Evolutionary conservation across 2,888 invertebrate species (phyloP).

Genomic region (Callyntrura guangdongensis): DNA sequence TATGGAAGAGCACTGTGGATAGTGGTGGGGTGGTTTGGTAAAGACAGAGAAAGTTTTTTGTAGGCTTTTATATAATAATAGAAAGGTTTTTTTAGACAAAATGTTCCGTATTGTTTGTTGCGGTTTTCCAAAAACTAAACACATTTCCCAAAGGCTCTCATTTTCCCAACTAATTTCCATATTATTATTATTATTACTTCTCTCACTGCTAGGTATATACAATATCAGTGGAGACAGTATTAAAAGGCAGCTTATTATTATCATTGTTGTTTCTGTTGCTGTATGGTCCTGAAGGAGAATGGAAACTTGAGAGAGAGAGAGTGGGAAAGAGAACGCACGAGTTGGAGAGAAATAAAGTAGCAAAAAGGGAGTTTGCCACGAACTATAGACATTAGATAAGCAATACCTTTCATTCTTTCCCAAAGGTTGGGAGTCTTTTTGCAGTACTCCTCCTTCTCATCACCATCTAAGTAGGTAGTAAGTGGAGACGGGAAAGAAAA

Average conservation of each 20-base stretch:
- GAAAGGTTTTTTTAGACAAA: conserved; percentile 29
- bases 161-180: conserved; percentile 64
- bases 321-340: background rate
- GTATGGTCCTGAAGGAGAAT: background rate
- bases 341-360: background rate
- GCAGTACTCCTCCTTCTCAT: background rate
- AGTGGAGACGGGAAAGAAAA: background rate
- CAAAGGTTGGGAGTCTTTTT: background rate
- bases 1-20: background rate
- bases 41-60: conserved; percentile 28
- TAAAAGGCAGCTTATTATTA: conserved; percentile 39
- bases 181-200: conserved; percentile 39
- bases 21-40: background rate
- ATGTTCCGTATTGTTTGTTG: conserved; percentile 54
- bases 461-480: background rate
- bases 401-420: conserved; percentile 9
- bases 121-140: conserved; percentile 57
- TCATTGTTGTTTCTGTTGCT: conserved; percentile 34
- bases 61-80: conserved; percentile 30
- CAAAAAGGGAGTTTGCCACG: background rate
- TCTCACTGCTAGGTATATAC: background rate
- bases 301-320: background rate
- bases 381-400: background rate
- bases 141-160: conserved; percentile 64
- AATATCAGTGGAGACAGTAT: background rate